phyloP scores from a whole-genome alignment of 2,797 vertebrate species.

The Cheirogaleus major region DNA sequence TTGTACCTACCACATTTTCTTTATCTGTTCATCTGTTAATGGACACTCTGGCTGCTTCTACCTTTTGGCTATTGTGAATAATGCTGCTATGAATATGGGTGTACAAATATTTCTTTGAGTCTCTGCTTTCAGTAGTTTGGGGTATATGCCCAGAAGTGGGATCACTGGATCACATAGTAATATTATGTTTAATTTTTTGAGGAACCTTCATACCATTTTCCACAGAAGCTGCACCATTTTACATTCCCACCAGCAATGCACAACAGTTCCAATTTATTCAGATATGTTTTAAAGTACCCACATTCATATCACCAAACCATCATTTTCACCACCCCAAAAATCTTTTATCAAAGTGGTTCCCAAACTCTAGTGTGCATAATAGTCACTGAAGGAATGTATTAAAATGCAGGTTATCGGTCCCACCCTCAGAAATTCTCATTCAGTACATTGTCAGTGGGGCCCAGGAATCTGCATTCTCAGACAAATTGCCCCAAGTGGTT shows the following conservation, averaged over 20 bases:
- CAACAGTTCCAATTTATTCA: background rate
- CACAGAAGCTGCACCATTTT: background rate
- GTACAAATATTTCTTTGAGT: background rate
- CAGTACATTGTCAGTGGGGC: background rate
- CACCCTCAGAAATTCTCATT: background rate
- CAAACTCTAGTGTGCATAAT: background rate
- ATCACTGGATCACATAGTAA: background rate
- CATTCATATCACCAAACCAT: background rate
- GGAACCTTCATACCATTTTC: background rate
- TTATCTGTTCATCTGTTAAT: background rate
- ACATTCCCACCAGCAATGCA: background rate
- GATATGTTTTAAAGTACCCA: background rate
- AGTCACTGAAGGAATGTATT: background rate
- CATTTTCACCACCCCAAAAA: background rate
- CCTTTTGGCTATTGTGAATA: background rate
- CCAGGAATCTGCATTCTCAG: background rate
- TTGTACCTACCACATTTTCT: background rate
- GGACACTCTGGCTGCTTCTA: background rate
- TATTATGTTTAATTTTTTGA: background rate
- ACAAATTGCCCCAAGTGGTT: background rate
- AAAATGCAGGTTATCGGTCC: background rate
- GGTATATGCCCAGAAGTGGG: background rate
- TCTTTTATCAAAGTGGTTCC: background rate
- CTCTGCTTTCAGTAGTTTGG: background rate
- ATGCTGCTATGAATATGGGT: background rate